phyloP scores from a whole-genome alignment of 1,140 invertebrate species.

The Tenebrio molitor region DNA sequence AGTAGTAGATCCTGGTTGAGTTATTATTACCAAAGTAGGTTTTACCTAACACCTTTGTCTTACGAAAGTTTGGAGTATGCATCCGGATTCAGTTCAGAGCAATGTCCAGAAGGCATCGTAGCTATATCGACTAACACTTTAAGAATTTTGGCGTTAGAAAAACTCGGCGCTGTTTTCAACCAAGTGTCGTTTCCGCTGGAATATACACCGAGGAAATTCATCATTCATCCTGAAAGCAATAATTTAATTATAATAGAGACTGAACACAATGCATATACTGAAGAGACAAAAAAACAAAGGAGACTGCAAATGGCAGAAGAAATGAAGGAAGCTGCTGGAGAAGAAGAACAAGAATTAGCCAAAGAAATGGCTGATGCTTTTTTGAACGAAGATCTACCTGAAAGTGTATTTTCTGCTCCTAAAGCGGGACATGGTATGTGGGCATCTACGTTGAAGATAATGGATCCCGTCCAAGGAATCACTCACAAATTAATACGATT shows the following conservation, averaged over 20 bases:
- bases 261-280: conserved; percentile 98
- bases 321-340: conserved; percentile 96
- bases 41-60: conserved; percentile 95
- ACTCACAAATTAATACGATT: conserved; percentile 86
- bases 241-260: conserved; percentile 95
- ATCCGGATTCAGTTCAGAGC: conserved; percentile 97
- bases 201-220: conserved; percentile 96
- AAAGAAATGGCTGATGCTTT: conserved; percentile 98
- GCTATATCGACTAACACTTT: conserved; percentile 98
- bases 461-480: conserved; percentile 88
- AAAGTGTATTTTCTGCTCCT: conserved; percentile 93
- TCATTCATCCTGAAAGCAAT: conserved; percentile 94
- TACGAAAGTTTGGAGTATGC: conserved; percentile 98
- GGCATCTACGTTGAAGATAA: conserved; percentile 94
- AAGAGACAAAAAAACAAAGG: conserved; percentile 94
- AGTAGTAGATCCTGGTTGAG: conserved; percentile 98
- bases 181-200: conserved; percentile 90
- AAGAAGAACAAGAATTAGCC: conserved; percentile 94
- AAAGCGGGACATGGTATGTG: conserved; percentile 97
- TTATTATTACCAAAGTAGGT: conserved; percentile 98
- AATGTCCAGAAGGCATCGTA: conserved; percentile 98
- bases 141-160: conserved; percentile 97
- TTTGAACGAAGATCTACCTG: conserved; percentile 94
- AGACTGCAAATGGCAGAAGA: conserved; percentile 89
- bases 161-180: conserved; percentile 98